Evolutionary conservation across 2,113 vertebrate genomes (phyloP).

Genomic region (Saimiri boliviensis): DNA sequence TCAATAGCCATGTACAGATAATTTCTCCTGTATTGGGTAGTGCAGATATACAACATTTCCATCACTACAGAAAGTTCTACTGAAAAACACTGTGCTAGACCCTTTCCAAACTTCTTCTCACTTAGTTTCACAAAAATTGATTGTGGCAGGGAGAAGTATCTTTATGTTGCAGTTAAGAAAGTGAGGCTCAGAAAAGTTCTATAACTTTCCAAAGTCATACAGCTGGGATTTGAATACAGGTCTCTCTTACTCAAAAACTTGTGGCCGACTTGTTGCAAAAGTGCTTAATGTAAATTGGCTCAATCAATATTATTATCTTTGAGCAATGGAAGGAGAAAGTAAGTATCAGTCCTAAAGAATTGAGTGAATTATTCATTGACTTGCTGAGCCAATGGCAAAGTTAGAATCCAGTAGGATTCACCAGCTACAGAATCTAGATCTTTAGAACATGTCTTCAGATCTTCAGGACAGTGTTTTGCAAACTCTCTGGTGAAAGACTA

Average conservation of each 20-base stretch:
- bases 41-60: background rate
- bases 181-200: background rate
- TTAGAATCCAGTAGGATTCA: background rate
- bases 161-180: background rate
- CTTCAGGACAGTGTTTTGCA: background rate
- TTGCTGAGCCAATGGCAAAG: background rate
- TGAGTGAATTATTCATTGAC: background rate
- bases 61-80: background rate
- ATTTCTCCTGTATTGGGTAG: background rate
- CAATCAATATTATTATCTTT: background rate
- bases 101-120: background rate
- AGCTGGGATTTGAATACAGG: background rate
- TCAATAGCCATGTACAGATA: background rate
- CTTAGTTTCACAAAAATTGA: background rate
- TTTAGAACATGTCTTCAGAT: background rate
- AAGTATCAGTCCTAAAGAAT: background rate
- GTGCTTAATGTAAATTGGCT: background rate
- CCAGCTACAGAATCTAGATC: background rate
- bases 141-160: background rate
- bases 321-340: background rate
- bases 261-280: background rate
- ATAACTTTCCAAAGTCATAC: background rate
- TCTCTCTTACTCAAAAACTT: background rate
- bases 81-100: background rate
- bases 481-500: background rate